These are phyloP conservation scores for Steinernema feltiae DNA, from an alignment of 1,140 invertebrate species.

Conservation along the genomic window DNA sequence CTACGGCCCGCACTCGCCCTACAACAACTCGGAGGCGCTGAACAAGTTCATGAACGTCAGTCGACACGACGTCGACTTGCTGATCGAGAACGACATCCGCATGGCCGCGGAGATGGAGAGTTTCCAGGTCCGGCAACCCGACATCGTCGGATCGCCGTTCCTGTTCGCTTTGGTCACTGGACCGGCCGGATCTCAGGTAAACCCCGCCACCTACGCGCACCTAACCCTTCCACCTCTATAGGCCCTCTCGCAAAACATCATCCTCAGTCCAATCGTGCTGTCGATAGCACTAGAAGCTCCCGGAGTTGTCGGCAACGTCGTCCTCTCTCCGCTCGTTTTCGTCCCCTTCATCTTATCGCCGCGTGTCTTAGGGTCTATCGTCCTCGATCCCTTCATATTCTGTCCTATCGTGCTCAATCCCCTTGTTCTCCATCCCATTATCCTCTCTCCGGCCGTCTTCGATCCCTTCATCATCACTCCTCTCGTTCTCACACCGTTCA, in stretches of 20 bases:
- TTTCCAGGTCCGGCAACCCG: conserved; percentile 37
- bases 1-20: conserved; percentile 49
- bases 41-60: conserved; percentile 22
- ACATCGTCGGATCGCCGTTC: conserved; percentile 42
- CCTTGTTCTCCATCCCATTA: conserved; percentile 19
- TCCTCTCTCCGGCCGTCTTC: conserved; percentile 40
- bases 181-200: conserved; percentile 12
- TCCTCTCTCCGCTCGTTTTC: conserved; percentile 42
- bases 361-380: conserved; percentile 23
- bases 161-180: conserved; percentile 35
- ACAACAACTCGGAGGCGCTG: conserved; percentile 33
- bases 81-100: conserved; percentile 36
- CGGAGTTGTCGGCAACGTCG: conserved; percentile 6
- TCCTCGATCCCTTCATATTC: conserved; percentile 28
- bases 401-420: conserved; percentile 23
- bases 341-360: conserved; percentile 45
- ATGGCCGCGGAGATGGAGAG: conserved; percentile 32
- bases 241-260: conserved; percentile 23
- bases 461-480: conserved; percentile 33
- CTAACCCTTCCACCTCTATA: neutral
- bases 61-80: conserved; percentile 21
- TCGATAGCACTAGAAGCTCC: conserved; percentile 12
- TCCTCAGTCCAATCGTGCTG: conserved; percentile 29
- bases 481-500: conserved; percentile 26
- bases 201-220: neutral